A percentile compares a stretch with the other conserved stretches of the same genome.
Conservation (phyloP, 2,797 vertebrate genomes). For the Melanotaenia maccullochi region DNA sequence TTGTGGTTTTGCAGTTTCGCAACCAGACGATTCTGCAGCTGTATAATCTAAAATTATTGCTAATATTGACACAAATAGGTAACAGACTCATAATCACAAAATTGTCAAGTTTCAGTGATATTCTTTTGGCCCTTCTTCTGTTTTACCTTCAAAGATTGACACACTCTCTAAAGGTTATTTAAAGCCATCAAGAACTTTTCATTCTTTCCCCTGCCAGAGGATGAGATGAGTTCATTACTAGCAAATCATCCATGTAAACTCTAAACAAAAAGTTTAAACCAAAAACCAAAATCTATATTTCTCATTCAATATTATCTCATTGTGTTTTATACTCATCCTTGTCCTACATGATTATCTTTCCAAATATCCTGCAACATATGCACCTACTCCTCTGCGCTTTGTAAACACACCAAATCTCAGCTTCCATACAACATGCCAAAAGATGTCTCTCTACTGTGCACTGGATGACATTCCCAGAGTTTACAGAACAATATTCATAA, state of each 20-base stretch:
- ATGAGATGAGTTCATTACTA: neutral
- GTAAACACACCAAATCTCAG: constrained; percentile 3
- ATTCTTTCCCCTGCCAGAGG: too few relatives aligned
- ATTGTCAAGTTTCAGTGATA: neutral
- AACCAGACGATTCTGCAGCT: neutral
- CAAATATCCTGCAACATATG: constrained; percentile 9
- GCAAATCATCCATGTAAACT: neutral
- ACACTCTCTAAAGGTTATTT: neutral
- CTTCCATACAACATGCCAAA: constrained; percentile 1
- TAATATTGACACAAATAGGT: constrained; percentile 12
- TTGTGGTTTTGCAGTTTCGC: neutral
- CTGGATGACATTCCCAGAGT: constrained; percentile 15
- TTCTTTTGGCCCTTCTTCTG: neutral
- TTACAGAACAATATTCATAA: neutral
- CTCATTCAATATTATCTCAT: neutral
- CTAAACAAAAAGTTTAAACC: neutral
- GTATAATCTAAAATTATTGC: neutral
- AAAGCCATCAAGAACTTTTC: neutral
- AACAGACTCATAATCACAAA: neutral
- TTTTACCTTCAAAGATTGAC: neutral
- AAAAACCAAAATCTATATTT: neutral
- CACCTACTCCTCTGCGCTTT: neutral
- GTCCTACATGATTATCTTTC: neutral
- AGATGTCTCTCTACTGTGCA: neutral
- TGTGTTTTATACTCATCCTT: neutral